Evolutionary conservation across 2,888 invertebrate genomes (phyloP).

Genomic region (Cephus pygmeus): DNA sequence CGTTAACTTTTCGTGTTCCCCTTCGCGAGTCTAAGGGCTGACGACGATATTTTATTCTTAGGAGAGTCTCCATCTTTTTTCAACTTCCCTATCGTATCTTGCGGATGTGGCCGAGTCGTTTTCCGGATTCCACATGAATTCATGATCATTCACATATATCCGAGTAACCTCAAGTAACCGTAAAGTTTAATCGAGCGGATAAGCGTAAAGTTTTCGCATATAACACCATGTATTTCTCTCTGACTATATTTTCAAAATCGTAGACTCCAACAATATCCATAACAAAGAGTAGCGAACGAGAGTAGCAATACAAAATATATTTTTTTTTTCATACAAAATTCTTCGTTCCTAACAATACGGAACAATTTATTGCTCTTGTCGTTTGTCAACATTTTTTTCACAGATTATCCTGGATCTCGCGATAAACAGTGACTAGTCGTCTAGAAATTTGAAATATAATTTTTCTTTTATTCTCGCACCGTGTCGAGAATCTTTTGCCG

Average conservation of each 20-base stretch:
- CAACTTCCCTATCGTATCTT: not conserved
- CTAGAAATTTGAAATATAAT: not conserved
- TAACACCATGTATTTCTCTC: not conserved
- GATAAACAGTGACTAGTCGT: not conserved
- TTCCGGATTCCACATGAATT: not conserved
- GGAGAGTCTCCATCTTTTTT: not conserved
- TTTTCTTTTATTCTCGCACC: not conserved
- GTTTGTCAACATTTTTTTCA: not conserved
- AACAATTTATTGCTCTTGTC: not conserved
- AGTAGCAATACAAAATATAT: not conserved
- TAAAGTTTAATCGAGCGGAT: not conserved
- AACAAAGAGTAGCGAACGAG: not conserved
- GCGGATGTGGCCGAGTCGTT: not conserved
- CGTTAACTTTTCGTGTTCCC: not conserved
- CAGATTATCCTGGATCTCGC: not conserved
- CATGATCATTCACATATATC: not conserved
- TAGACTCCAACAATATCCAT: too few species aligned
- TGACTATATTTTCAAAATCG: not conserved
- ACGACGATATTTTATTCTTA: not conserved
- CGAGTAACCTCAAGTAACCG: not conserved
- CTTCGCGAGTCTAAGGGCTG: not conserved
- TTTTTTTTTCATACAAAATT: not conserved
- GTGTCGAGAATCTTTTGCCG: not conserved
- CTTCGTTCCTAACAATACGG: not conserved
- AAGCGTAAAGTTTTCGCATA: not conserved